A percentile compares a stretch with the other conserved stretches of the same genome.
phyloP scores from a whole-genome alignment of 2,888 invertebrate species.

The Rhagonycha lutea region DNA sequence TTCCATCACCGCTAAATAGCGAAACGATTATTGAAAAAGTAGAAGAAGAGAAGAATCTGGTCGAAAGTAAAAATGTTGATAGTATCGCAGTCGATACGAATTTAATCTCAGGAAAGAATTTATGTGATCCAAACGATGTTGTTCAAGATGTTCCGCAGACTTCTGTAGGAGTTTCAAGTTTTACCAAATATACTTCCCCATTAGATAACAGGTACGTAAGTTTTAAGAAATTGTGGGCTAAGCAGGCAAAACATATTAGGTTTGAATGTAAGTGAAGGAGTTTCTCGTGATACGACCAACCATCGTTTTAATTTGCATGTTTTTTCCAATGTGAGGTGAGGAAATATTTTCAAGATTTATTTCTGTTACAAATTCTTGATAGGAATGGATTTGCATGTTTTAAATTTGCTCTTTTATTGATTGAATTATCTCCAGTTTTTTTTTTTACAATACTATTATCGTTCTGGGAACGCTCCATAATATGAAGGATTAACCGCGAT shows the following conservation, averaged over 20 bases:
- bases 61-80: not conserved
- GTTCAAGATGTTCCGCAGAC: conserved; percentile 19
- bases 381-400: not conserved
- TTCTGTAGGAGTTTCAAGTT: not conserved
- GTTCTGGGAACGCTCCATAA: no score
- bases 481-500: no score
- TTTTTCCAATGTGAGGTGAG: no score
- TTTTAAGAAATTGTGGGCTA: not conserved
- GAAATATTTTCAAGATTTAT: no score
- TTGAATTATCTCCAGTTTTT: no score
- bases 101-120: conserved; percentile 1
- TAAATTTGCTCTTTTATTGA: not conserved
- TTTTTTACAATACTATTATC: no score
- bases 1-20: not conserved
- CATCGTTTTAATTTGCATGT: not conserved
- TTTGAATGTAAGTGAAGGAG: not conserved
- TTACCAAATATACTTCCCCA: conserved; percentile 49
- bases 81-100: not conserved
- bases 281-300: not conserved
- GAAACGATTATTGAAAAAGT: not conserved
- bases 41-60: not conserved
- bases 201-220: conserved; percentile 41
- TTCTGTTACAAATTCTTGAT: not conserved
- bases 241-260: not conserved
- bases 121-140: conserved; percentile 26